phyloP scores from a whole-genome alignment of 1,140 invertebrate genomes.

The Ephestia elutella region DNA sequence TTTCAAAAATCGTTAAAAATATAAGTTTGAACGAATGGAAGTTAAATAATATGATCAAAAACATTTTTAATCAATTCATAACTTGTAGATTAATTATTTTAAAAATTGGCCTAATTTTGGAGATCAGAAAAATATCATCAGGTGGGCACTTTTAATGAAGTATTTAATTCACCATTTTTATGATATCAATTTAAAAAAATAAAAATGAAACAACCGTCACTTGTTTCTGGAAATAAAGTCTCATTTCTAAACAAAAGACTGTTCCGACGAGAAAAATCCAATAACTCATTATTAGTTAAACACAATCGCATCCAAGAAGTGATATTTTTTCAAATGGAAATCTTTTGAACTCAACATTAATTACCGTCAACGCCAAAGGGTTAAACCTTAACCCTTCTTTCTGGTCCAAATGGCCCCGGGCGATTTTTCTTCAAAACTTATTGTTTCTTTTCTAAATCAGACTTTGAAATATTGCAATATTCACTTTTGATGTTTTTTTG shows the following conservation, averaged over 20 bases:
- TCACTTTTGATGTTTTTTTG: conserved; percentile 54
- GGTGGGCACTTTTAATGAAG: no score
- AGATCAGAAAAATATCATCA: no score
- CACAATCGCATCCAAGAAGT: conserved; percentile 33
- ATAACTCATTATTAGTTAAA: conserved; percentile 9
- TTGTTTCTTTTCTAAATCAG: conserved; percentile 59
- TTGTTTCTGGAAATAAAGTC: no score
- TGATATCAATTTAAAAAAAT: no score
- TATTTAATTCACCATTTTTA: no score
- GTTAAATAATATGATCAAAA: no score
- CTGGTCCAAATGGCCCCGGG: neutral
- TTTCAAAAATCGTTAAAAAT: no score
- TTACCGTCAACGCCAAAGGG: conserved; percentile 56
- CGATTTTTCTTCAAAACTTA: conserved; percentile 33
- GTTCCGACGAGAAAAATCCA: neutral
- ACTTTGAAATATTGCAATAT: conserved; percentile 63
- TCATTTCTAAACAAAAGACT: neutral
- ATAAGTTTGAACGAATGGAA: no score
- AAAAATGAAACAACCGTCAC: no score
- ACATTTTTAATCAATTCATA: no score
- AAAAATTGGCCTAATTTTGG: no score
- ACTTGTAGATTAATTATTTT: no score
- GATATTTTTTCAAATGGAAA: conserved; percentile 37
- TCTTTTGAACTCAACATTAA: conserved; percentile 55
- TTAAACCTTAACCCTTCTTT: conserved; percentile 52